These are phyloP conservation scores for Dendrocincla tyrannina DNA, from an alignment of 2,797 vertebrate species.

Conservation along the genomic window DNA sequence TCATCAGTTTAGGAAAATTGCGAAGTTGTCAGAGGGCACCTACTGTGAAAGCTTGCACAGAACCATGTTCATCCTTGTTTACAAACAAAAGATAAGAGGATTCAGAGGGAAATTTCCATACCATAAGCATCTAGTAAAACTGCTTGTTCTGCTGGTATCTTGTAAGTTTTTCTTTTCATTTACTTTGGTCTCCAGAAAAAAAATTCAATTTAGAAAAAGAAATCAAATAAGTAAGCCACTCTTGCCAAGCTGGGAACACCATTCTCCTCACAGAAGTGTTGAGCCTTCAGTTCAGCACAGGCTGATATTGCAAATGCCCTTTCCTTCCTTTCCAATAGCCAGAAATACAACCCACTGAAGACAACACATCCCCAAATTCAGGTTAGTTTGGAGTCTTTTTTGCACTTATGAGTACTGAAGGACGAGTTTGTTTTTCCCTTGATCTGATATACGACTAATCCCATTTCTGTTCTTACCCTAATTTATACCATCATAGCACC, in stretches of 20 bases:
- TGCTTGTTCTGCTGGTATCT: constrained; percentile 38
- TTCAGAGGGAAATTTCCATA: constrained; percentile 41
- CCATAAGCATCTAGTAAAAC: constrained; percentile 35
- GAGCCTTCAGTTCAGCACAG: constrained; percentile 19
- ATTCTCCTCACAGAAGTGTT: constrained; percentile 46
- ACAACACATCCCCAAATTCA: neutral
- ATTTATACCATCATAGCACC: neutral
- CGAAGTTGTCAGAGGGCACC: constrained; percentile 51
- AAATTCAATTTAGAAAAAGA: neutral
- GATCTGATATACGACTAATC: neutral
- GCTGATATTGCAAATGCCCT: neutral
- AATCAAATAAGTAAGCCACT: neutral
- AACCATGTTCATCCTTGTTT: constrained; percentile 18
- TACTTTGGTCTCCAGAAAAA: neutral
- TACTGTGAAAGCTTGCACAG: constrained; percentile 35
- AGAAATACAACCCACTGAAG: neutral
- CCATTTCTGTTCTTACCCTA: neutral
- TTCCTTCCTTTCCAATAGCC: neutral
- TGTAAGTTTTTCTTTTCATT: neutral
- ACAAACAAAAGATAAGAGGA: constrained; percentile 53
- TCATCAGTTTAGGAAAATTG: constrained; percentile 44
- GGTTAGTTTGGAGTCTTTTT: neutral
- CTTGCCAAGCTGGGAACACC: constrained; percentile 20
- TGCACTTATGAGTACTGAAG: neutral
- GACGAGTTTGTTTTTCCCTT: neutral